These are phyloP conservation scores for Ardeotis arabs DNA, from an alignment of 2,113 vertebrate species.

Conservation along the genomic window DNA sequence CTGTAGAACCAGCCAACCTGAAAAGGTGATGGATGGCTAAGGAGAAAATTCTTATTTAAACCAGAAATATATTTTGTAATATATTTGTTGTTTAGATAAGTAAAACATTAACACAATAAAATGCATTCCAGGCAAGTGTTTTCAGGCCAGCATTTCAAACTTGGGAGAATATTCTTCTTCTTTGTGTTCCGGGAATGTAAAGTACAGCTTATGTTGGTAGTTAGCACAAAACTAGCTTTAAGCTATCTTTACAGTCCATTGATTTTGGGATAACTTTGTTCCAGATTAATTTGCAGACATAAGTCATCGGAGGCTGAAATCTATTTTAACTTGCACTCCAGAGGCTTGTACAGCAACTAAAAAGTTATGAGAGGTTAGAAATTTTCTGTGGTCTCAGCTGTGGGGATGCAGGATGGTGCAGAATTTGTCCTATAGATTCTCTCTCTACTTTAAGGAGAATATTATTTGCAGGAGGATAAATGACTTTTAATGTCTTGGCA, in stretches of 20 bases:
- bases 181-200: not conserved
- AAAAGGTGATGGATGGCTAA: not conserved
- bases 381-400: not conserved
- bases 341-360: not conserved
- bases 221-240: not conserved
- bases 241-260: not conserved
- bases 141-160: not conserved
- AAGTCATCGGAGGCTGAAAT: not conserved
- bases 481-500: not conserved
- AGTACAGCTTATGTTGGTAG: not conserved
- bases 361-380: not conserved
- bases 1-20: not conserved
- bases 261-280: conserved; percentile 1
- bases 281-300: not conserved
- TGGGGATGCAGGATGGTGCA: not conserved
- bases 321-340: not conserved
- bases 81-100: not conserved
- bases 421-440: not conserved
- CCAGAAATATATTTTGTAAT: not conserved
- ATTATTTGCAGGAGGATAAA: not conserved
- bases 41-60: not conserved
- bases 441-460: not conserved
- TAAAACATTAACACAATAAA: not conserved
- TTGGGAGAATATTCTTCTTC: not conserved
- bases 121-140: not conserved